Percentiles rank a stretch among this genome's conserved stretches.
These are phyloP conservation scores for Neoscelio sp. DNA, from an alignment of 2,888 invertebrate species.

Conservation along the genomic window DNA sequence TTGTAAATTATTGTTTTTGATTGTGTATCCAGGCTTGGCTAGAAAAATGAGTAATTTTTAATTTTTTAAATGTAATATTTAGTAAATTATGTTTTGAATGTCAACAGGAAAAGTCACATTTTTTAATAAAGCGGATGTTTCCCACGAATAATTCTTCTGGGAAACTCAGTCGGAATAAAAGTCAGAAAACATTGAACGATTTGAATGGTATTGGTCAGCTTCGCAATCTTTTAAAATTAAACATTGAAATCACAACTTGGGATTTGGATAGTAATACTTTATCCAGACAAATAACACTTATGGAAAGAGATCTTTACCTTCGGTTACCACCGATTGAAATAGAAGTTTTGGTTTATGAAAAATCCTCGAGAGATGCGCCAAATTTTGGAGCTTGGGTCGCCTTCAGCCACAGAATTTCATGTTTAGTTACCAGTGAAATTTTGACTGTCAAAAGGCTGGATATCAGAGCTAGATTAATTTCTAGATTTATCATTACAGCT, in stretches of 20 bases:
- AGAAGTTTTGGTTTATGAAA: slow-evolving; percentile 82
- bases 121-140: slow-evolving; percentile 73
- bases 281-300: slow-evolving; percentile 84
- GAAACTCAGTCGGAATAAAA: slow-evolving; percentile 56
- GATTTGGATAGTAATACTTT: slow-evolving; percentile 84
- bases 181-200: slow-evolving; percentile 27
- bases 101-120: slow-evolving; percentile 66
- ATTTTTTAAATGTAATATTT: too few relatives aligned
- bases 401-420: slow-evolving; percentile 84
- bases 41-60: too few relatives aligned
- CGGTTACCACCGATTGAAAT: slow-evolving; percentile 83
- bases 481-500: slow-evolving; percentile 85
- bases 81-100: slow-evolving; percentile 5
- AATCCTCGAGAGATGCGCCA: slow-evolving; percentile 83
- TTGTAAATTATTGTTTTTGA: too few relatives aligned
- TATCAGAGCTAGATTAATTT: slow-evolving; percentile 84
- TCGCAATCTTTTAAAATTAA: slow-evolving; percentile 81
- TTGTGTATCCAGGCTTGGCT: too few relatives aligned
- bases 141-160: slow-evolving; percentile 42
- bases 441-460: slow-evolving; percentile 76
- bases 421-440: slow-evolving; percentile 84
- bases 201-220: slow-evolving; percentile 73
- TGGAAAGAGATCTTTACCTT: slow-evolving; percentile 84
- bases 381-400: slow-evolving; percentile 84
- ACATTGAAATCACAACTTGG: slow-evolving; percentile 83